phyloP scores from a whole-genome alignment of 2,113 vertebrate species.

The Brienomyrus longianalis region DNA sequence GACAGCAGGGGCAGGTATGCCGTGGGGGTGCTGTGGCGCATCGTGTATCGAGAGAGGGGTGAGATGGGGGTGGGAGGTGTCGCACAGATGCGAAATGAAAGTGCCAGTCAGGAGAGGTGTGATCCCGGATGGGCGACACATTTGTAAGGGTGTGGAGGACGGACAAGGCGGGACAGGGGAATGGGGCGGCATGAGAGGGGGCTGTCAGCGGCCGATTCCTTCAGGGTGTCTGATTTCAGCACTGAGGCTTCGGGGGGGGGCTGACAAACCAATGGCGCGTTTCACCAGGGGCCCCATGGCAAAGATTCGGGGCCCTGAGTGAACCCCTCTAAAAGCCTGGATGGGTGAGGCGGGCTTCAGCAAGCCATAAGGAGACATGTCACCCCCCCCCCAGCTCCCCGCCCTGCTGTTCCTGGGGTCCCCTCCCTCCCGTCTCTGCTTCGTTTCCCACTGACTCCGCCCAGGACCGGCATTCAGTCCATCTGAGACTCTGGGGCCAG shows the following conservation, averaged over 20 bases:
- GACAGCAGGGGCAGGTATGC: background rate
- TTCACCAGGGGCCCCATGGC: background rate
- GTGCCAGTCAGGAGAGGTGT: background rate
- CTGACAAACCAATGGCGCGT: too few species aligned
- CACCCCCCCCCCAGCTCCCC: too few species aligned
- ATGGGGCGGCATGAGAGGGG: background rate
- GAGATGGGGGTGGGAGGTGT: background rate
- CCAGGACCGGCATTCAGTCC: background rate
- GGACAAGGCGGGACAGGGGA: background rate
- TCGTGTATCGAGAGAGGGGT: background rate
- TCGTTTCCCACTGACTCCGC: background rate
- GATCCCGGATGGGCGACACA: background rate
- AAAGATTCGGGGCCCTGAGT: background rate
- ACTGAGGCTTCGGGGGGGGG: background rate
- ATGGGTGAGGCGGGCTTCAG: background rate
- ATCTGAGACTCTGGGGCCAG: too few species aligned
- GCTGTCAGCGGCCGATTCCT: background rate
- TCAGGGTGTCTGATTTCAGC: background rate
- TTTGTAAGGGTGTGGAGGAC: background rate
- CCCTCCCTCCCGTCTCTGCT: background rate
- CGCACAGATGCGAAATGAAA: background rate
- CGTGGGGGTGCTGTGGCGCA: too few species aligned
- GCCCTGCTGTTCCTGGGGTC: background rate
- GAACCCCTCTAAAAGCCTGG: too few species aligned
- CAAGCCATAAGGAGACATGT: background rate